Conservation (phyloP, 1,140 invertebrate genomes). For the Battus philenor region DNA sequence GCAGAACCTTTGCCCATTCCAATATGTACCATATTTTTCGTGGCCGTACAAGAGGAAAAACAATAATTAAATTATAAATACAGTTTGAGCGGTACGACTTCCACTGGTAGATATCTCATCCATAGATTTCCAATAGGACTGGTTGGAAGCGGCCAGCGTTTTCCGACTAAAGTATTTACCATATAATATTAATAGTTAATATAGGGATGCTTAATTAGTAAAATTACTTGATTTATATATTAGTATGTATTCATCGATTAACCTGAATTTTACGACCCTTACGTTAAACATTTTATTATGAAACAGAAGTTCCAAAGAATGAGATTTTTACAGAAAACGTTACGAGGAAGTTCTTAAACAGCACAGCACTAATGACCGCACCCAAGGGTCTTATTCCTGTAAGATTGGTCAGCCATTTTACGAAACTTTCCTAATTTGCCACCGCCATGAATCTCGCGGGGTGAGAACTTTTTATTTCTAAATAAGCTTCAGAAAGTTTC, state of each 20-base stretch:
- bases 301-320: too few species aligned
- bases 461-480: conserved; percentile 34
- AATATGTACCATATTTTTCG: conserved; percentile 15
- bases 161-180: too few species aligned
- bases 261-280: too few species aligned
- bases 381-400: conserved; percentile 22
- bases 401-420: conserved; percentile 25
- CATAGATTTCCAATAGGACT: too few species aligned
- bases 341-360: conserved; percentile 3
- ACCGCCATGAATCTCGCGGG: conserved; percentile 27
- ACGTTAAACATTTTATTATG: too few species aligned
- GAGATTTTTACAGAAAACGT: too few species aligned
- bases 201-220: too few species aligned
- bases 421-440: conserved; percentile 34
- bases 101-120: not conserved
- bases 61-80: not conserved
- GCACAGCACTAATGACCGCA: conserved; percentile 25
- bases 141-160: too few species aligned
- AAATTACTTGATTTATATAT: too few species aligned
- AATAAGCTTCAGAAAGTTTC: conserved; percentile 20
- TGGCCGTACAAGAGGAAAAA: not conserved
- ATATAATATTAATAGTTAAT: too few species aligned
- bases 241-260: too few species aligned
- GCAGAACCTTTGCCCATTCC: conserved; percentile 9
- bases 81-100: too few species aligned